Percentiles rank a stretch among this genome's conserved stretches.
Conservation (phyloP, 2,113 vertebrate genomes). For the Nesoenas mayeri region DNA sequence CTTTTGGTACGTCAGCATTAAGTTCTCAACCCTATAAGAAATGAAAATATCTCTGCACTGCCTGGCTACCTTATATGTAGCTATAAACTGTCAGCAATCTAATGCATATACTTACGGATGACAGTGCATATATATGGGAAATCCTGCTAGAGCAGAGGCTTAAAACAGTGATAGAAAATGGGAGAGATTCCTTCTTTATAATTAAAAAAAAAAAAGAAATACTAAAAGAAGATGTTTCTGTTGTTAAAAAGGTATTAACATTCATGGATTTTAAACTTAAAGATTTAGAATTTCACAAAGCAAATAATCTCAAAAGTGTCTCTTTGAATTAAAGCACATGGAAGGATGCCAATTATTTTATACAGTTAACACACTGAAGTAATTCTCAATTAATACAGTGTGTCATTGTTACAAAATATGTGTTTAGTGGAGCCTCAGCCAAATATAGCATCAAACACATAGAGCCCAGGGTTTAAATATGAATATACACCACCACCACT, state of each 20-base stretch:
- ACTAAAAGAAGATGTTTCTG: neutral
- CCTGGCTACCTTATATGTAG: neutral
- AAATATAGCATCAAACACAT: neutral
- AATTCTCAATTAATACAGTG: neutral
- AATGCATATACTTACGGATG: neutral
- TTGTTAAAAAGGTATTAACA: neutral
- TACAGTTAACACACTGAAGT: neutral
- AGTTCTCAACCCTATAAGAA: neutral
- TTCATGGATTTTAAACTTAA: neutral
- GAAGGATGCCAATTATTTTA: neutral
- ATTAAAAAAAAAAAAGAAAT: neutral
- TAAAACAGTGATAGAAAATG: neutral
- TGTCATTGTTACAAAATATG: neutral
- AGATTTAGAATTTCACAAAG: neutral
- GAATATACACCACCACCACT: neutral
- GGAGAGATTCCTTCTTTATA: neutral
- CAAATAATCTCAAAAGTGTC: neutral
- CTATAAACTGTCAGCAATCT: neutral
- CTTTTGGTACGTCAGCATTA: neutral
- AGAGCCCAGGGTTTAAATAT: neutral
- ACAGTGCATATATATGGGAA: neutral
- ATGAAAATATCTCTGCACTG: neutral
- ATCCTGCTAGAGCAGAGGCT: neutral
- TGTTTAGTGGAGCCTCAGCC: neutral
- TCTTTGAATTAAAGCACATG: neutral